phyloP scores from a whole-genome alignment of 2,888 invertebrate genomes.

The Blera fallax region DNA sequence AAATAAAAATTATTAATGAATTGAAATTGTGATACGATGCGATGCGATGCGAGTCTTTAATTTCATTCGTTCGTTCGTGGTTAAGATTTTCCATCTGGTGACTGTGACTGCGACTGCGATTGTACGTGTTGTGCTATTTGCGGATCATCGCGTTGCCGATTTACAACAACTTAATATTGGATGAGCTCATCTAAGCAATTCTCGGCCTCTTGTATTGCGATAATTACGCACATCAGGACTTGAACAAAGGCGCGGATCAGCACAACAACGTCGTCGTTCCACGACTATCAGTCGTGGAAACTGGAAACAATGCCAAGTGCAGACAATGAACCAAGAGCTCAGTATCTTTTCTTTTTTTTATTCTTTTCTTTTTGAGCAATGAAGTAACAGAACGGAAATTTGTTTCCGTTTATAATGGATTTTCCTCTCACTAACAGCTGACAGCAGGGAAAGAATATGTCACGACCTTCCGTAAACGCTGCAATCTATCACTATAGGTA shows the following conservation, averaged over 20 bases:
- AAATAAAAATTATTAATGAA: slow-evolving; percentile 63
- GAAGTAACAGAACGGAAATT: slow-evolving; percentile 5
- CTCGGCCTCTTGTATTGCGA: not conserved
- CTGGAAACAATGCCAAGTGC: slow-evolving; percentile 42
- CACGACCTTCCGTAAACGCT: slow-evolving; percentile 12
- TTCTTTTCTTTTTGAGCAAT: not conserved
- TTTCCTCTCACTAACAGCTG: slow-evolving; percentile 17
- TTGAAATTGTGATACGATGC: slow-evolving; percentile 27
- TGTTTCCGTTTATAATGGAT: slow-evolving; percentile 8
- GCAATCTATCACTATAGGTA: slow-evolving; percentile 35
- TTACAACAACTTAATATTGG: slow-evolving; percentile 22
- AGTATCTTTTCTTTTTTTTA: not conserved
- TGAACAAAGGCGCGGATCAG: slow-evolving; percentile 15
- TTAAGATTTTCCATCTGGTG: slow-evolving; percentile 34
- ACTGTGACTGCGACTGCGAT: not conserved
- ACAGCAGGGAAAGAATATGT: not conserved
- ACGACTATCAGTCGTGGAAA: not conserved
- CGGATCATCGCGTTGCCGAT: slow-evolving; percentile 20
- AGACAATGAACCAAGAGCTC: slow-evolving; percentile 31
- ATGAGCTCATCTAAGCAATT: slow-evolving; percentile 48
- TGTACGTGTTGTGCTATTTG: slow-evolving; percentile 20
- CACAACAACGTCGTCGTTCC: not conserved
- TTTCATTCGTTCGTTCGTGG: not conserved
- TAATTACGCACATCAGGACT: slow-evolving; percentile 22
- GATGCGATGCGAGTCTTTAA: slow-evolving; percentile 16